Conservation (phyloP, 2,888 invertebrate species). For the Onthophagus sagittarius region DNA sequence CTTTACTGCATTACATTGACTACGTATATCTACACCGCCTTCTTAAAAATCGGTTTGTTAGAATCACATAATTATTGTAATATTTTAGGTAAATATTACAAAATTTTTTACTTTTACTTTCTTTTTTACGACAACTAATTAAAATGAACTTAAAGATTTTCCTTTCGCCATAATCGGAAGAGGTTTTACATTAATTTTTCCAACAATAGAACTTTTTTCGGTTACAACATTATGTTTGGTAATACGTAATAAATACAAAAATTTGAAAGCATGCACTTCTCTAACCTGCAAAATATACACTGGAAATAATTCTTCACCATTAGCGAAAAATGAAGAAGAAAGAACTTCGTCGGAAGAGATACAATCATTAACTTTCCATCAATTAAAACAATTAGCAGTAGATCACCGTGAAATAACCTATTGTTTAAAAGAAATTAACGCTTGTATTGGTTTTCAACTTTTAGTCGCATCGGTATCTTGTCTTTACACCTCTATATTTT, state of each 20-base stretch:
- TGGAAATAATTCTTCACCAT: not conserved
- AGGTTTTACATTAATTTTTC: constrained; percentile 19
- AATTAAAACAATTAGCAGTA: constrained; percentile 18
- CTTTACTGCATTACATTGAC: constrained; percentile 16
- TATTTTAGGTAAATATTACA: constrained; percentile 21
- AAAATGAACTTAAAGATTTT: constrained; percentile 16
- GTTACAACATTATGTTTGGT: constrained; percentile 15
- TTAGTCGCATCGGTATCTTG: constrained; percentile 26
- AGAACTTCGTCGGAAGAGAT: not conserved
- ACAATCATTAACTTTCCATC: not conserved
- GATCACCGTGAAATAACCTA: constrained; percentile 23
- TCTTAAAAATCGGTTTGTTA: constrained; percentile 6
- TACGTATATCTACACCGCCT: constrained; percentile 20
- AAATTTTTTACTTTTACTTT: not conserved
- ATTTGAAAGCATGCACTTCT: constrained; percentile 20
- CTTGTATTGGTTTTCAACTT: constrained; percentile 28
- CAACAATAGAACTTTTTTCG: constrained; percentile 18
- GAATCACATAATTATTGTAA: constrained; percentile 20
- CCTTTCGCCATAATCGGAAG: constrained; percentile 22
- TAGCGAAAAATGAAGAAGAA: not conserved
- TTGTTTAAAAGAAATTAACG: constrained; percentile 26
- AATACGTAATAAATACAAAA: constrained; percentile 22
- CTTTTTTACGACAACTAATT: not conserved
- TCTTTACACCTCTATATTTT: constrained; percentile 29
- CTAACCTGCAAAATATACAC: constrained; percentile 15